Evolutionary conservation across 2,113 vertebrate species (phyloP), one percentile per base, ranked within the genome.

Genomic region (Saccopteryx leptura): DNA sequence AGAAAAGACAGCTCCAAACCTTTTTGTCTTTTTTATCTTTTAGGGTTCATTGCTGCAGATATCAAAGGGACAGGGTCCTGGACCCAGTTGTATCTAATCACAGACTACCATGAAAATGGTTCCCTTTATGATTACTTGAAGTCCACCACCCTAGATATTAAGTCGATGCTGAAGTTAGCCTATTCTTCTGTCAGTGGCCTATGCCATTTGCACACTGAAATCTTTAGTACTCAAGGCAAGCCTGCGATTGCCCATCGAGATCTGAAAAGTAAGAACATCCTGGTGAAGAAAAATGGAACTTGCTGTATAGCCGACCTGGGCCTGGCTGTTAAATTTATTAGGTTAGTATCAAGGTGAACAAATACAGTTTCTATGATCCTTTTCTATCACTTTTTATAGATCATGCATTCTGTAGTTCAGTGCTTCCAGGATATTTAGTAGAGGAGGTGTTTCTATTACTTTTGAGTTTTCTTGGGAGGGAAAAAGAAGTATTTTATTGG

Each of bases 61-160:
- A 99, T 99, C 98, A 99, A 99, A 98, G 99, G 99, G 23, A 99
- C 99, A 12, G 99, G 99, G 66, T 99, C 99, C 13, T 99, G 99
- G 99, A 99, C 99, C 23, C 99, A 99, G 94, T 97, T 99, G 17
- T 99, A 99, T 97, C 99, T 99, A 74, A 99, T 99, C 98, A 99
- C 99, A 0, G 99, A 99, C 98, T 99, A 99, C 95, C 99, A 99
- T 60, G 99, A 99, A 98, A 99, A 99, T 0, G 99, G 99, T 39
- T 99, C 99, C 0, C 98, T 99, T 94, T 99, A 99, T 28, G 99
- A 99, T 97, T 99, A 99, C 92, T 98, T 99, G 88, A 99, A 99
- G 96, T 99, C 99, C 58, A 99, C 99, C 90, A 99, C 99, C 1
- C 98, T 99, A 46, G 99, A 99, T 96, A 99, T 98, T 11, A 99